Evolutionary conservation across 2,113 vertebrate species (phyloP).

Genomic region (Ictalurus punctatus): DNA sequence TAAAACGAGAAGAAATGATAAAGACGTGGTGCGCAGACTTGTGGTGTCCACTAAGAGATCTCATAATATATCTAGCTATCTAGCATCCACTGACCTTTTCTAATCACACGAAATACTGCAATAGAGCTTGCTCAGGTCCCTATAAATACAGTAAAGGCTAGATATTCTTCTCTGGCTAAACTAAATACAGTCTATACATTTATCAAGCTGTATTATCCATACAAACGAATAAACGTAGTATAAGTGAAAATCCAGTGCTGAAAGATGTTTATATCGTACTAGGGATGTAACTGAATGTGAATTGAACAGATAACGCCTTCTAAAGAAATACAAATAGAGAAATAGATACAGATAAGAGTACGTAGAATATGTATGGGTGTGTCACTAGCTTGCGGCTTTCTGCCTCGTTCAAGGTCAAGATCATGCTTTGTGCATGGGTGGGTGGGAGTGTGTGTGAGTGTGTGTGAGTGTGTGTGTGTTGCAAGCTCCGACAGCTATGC

Average conservation of each 20-base stretch:
- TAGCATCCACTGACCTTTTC: neutral
- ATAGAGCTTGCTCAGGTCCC: neutral
- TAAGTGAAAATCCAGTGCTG: too few relatives aligned
- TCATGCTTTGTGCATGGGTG: neutral
- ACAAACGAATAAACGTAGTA: too few relatives aligned
- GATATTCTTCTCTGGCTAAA: too few relatives aligned
- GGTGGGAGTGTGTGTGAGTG: neutral
- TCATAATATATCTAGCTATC: neutral
- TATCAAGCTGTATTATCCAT: too few relatives aligned
- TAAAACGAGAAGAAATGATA: neutral
- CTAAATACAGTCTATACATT: too few relatives aligned
- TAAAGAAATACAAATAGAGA: neutral
- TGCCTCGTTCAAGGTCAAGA: neutral
- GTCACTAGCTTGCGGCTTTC: neutral
- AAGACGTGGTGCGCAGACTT: neutral
- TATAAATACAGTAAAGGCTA: neutral
- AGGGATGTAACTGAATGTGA: too few relatives aligned
- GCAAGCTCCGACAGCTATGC: too few relatives aligned
- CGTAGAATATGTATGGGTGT: neutral
- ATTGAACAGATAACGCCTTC: neutral
- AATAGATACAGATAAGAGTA: neutral
- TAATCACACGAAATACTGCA: neutral
- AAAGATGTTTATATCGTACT: too few relatives aligned
- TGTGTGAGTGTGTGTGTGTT: too few relatives aligned
- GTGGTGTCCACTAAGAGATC: neutral